Percentiles rank a stretch among this genome's conserved stretches.
These are phyloP conservation scores for Noctuana brunneofusca DNA, from an alignment of 2,888 invertebrate species.

Conservation along the genomic window DNA sequence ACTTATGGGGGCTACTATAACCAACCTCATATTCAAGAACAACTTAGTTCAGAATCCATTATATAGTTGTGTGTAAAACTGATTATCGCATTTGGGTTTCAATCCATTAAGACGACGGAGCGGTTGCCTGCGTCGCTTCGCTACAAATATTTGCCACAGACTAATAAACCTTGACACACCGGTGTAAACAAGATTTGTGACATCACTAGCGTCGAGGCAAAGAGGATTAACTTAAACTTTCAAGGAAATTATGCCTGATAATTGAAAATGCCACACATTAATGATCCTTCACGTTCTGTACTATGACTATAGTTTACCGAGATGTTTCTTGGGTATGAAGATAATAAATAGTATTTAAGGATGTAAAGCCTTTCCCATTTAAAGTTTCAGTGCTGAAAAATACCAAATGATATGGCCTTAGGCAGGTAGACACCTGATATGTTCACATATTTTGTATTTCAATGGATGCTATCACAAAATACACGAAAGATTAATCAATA, in stretches of 20 bases:
- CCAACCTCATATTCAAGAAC: not conserved
- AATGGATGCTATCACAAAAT: too few species aligned
- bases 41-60: slow-evolving; percentile 10
- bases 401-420: too few species aligned
- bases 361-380: not conserved
- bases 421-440: too few species aligned
- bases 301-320: not conserved
- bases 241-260: slow-evolving; percentile 31
- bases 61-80: slow-evolving; percentile 12
- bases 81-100: slow-evolving; percentile 29
- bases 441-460: too few species aligned
- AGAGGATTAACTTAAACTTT: slow-evolving; percentile 37
- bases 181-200: slow-evolving; percentile 54
- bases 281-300: not conserved
- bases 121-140: slow-evolving; percentile 22
- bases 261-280: slow-evolving; percentile 12
- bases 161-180: slow-evolving; percentile 59
- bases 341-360: not conserved
- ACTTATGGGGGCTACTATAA: not conserved
- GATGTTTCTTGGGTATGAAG: not conserved
- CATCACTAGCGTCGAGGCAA: slow-evolving; percentile 37
- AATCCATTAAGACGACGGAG: slow-evolving; percentile 28
- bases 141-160: slow-evolving; percentile 54
- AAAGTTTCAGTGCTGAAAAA: not conserved
- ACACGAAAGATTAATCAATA: too few species aligned